phyloP scores from a whole-genome alignment of 2,113 vertebrate genomes.

The Dermatemys mawii region DNA sequence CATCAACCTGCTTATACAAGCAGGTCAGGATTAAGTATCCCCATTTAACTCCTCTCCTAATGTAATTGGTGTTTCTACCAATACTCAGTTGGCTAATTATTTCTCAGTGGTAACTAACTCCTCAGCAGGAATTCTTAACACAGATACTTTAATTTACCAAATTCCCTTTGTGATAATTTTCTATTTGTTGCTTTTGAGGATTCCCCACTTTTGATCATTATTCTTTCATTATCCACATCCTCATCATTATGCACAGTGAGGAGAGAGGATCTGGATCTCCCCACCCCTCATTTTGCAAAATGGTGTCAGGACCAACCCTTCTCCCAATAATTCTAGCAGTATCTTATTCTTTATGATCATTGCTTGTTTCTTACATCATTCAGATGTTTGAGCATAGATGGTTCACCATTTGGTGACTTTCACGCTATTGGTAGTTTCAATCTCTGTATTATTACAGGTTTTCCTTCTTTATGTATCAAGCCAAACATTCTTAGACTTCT shows the following conservation, averaged over 20 bases:
- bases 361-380: background rate
- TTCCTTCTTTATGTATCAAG: background rate
- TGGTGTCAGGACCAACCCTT: background rate
- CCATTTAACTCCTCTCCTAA: background rate
- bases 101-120: background rate
- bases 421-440: background rate
- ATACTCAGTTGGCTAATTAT: conserved; percentile 33
- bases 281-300: background rate
- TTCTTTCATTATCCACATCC: background rate
- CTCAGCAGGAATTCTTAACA: background rate
- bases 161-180: conserved; percentile 7
- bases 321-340: background rate
- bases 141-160: background rate
- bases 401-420: background rate
- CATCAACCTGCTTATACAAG: background rate
- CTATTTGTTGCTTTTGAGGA: background rate
- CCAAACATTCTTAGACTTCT: background rate
- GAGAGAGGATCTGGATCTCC: background rate
- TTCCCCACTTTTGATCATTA: background rate
- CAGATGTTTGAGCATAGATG: background rate
- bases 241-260: background rate
- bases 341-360: background rate
- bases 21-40: background rate
- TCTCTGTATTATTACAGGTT: background rate
- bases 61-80: background rate